Evolutionary conservation across 2,888 invertebrate genomes (phyloP).

Genomic region (Augochlorella aurata): DNA sequence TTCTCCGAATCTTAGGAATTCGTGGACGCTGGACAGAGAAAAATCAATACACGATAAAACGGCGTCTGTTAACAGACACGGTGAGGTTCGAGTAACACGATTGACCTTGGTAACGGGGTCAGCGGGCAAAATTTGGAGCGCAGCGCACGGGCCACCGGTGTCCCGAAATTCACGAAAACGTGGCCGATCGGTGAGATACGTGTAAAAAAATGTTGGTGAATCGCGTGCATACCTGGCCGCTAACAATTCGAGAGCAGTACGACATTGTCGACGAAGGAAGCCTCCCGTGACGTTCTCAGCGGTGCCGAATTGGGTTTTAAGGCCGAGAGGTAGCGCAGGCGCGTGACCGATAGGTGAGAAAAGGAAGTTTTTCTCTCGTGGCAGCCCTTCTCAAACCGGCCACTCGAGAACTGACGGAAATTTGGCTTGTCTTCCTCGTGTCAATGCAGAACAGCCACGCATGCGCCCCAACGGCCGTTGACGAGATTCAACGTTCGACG

Average conservation of each 20-base stretch:
- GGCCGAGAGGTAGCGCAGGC: conserved; percentile 46
- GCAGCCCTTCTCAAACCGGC: conserved; percentile 82
- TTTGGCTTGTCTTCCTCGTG: conserved; percentile 60
- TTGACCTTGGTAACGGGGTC: conserved; percentile 50
- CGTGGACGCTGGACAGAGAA: background rate
- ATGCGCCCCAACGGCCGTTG: conserved; percentile 65
- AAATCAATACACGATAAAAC: background rate
- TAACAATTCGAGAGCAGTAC: conserved; percentile 90
- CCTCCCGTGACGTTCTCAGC: conserved; percentile 62
- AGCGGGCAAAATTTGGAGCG: background rate
- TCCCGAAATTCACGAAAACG: background rate
- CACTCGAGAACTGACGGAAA: conserved; percentile 79
- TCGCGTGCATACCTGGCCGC: conserved; percentile 86
- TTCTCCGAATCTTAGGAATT: background rate
- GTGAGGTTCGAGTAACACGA: conserved; percentile 15
- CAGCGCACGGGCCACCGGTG: background rate
- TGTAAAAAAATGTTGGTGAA: background rate
- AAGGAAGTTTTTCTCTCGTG: conserved; percentile 64
- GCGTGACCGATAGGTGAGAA: conserved; percentile 19
- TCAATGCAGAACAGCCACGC: conserved; percentile 72
- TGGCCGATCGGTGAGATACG: background rate
- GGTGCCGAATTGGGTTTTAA: conserved; percentile 50
- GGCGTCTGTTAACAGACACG: background rate
- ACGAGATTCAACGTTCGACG: conserved; percentile 6
- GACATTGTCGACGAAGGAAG: conserved; percentile 84